Evolutionary conservation across 2,888 invertebrate genomes (phyloP).

Genomic region (Allophyes oxyacanthae): DNA sequence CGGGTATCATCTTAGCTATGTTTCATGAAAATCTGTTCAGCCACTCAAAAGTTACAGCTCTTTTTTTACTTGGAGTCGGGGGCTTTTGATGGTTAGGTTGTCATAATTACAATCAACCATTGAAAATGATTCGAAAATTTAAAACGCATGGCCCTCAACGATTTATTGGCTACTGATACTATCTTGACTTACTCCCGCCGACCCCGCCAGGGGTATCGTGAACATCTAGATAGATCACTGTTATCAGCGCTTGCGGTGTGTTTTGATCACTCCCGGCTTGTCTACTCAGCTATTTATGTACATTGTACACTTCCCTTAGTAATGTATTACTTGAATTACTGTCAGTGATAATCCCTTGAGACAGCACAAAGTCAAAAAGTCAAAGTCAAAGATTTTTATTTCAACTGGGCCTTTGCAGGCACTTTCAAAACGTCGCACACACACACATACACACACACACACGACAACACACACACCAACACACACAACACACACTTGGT

Average conservation of each 20-base stretch:
- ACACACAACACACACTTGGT: no score
- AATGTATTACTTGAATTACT: conserved; percentile 41
- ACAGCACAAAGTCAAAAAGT: no score
- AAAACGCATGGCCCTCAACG: not conserved
- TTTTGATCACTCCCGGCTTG: conserved; percentile 5
- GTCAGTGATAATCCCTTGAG: conserved; percentile 20
- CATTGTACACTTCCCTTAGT: not conserved
- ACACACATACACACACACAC: no score
- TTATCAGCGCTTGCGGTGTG: conserved; percentile 14
- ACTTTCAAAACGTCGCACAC: no score
- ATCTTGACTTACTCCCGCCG: not conserved
- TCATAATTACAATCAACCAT: not conserved
- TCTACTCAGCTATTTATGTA: conserved; percentile 28
- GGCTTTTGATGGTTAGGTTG: no score
- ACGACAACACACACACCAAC: no score
- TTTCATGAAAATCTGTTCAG: no score
- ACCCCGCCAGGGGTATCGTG: not conserved
- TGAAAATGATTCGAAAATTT: not conserved
- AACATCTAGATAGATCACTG: conserved; percentile 9
- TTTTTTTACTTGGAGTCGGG: no score
- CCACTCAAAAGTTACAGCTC: no score
- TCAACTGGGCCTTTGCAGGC: no score
- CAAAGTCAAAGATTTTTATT: no score
- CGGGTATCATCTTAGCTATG: no score
- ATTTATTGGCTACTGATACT: conserved; percentile 3